These are phyloP conservation scores for Dyspetes luteomarginatus DNA, from an alignment of 2,888 invertebrate genomes.

Conservation along the genomic window DNA sequence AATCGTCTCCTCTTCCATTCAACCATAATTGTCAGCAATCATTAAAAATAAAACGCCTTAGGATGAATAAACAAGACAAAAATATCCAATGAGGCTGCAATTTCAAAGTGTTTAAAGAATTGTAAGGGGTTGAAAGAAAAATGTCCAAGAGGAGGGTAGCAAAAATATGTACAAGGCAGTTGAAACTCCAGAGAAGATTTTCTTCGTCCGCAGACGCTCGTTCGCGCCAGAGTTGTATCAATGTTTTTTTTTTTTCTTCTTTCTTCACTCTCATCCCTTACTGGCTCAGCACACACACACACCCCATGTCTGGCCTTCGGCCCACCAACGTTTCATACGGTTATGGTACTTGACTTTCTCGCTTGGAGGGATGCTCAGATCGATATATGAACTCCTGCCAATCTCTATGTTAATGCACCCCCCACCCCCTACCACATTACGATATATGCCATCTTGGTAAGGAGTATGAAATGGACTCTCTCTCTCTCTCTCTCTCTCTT, in stretches of 20 bases:
- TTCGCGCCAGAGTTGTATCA: conserved; percentile 28
- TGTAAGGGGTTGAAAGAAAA: conserved; percentile 35
- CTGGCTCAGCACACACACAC: conserved; percentile 4
- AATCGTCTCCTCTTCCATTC: too few species aligned
- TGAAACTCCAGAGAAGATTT: conserved; percentile 40
- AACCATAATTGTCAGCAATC: too few species aligned
- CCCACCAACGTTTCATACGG: conserved; percentile 68
- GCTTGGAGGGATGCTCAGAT: conserved; percentile 74
- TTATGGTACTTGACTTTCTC: conserved; percentile 76
- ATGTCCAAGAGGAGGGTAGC: conserved; percentile 6
- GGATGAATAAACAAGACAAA: conserved; percentile 1
- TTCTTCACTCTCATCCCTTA: conserved; percentile 11
- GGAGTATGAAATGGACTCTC: conserved; percentile 60
- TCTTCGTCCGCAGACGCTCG: not conserved
- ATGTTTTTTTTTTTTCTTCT: conserved; percentile 29
- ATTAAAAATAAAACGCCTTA: conserved; percentile 36
- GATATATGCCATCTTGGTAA: conserved; percentile 61
- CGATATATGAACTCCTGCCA: conserved; percentile 83
- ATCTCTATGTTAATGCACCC: conserved; percentile 82
- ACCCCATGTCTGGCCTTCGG: conserved; percentile 20
- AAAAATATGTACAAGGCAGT: conserved; percentile 20
- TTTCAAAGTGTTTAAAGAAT: not conserved
- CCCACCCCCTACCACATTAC: conserved; percentile 44
- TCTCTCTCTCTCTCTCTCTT: conserved; percentile 20
- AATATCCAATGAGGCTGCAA: not conserved